phyloP scores from a whole-genome alignment of 2,113 vertebrate species.

The Danio rerio region GRCz12tu NC_133200.1:6475501-6476000 shows the following conservation, averaged over 20 bases:
- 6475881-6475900: constrained; percentile 39
- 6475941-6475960: constrained; percentile 50
- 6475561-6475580: not conserved
- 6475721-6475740: not conserved
- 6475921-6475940: constrained; percentile 36
- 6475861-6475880: constrained; percentile 36
- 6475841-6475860: not conserved
- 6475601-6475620: constrained; percentile 5
- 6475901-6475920: constrained; percentile 24
- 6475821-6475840: constrained; percentile 4
- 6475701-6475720: constrained; percentile 58
- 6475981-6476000: constrained; percentile 28
- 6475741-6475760: not conserved
- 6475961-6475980: constrained; percentile 38
- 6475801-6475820: constrained; percentile 3
- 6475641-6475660: constrained; percentile 13
- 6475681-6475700: constrained; percentile 25
- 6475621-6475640: constrained; percentile 12
- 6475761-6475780: not conserved
- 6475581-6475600: not conserved
- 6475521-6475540: not conserved
- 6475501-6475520: not conserved
- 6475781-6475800: constrained; percentile 1
- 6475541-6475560: not conserved
- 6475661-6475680: not conserved